Base-by-base conservation (phyloP, 2,888 invertebrate species). In the Conops quadrifasciatus region DNA sequence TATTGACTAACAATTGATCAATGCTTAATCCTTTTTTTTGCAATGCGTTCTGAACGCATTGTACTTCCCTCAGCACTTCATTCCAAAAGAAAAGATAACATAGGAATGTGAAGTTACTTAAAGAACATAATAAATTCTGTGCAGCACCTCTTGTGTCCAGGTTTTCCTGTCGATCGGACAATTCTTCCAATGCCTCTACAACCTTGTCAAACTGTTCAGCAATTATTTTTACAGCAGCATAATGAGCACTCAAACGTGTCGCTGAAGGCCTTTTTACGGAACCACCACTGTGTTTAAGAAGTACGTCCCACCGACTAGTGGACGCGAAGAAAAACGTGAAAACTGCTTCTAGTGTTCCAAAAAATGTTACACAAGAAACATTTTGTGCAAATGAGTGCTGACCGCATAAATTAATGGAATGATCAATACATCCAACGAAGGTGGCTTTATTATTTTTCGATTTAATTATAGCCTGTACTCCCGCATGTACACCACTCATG, bases 61-160 rank as follows among this genome's bases (percentile, higher is more conserved):
- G 5, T 7, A 36, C 9, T 36, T 36, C 36, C 36, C 9, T 36
- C 9, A 62, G 43, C 21, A 62, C 62, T 21, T 62, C 62, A 62
- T 45, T 30, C 60, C 60, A 60, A 60, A 60, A 60, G 13, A 28
- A 60, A 36, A 13, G 60, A 24, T 28, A 28, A 36, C 60, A 60
- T 19, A 60, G 60, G 24, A 60, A 60, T n/a, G 60, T 60, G 30
- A 28, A 60, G 3, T 28, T 28, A 36, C 60, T 30, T n/a, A 60
- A n/a, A 26, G 36, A 36, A 36, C 9, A 7, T 36, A 36, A 9
- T 36, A 36, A 7, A 7, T 7, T 7, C 36, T 36, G 36, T 7
- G 36, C 36, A 7, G 4, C 36, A 7, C 36, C 36, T 7, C 36
- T 4, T 36, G 36, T 36, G 9, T 36, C 9, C 4, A 7, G 9